A percentile compares a stretch with the other conserved stretches of the same genome.
Conservation (phyloP, 2,888 invertebrate species). For the Itoplectis maculator region DNA sequence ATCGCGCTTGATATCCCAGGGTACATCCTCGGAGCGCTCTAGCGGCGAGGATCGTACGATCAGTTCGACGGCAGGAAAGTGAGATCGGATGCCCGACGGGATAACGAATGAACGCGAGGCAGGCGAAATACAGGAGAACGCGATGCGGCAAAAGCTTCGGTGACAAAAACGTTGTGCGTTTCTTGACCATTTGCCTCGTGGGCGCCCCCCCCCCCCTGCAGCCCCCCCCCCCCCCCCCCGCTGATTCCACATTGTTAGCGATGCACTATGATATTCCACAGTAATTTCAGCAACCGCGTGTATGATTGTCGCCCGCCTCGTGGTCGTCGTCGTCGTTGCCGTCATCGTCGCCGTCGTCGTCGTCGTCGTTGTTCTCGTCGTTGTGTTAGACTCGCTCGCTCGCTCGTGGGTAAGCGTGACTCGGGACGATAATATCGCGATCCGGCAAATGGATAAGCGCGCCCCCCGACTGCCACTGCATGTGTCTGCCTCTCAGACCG, state of each 20-base stretch:
- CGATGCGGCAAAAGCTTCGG: background rate
- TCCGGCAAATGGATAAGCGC: slow-evolving; percentile 79
- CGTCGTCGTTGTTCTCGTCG: slow-evolving; percentile 55
- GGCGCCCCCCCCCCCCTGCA: slow-evolving; percentile 72
- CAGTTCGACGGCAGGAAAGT: slow-evolving; percentile 67
- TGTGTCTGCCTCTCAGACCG: slow-evolving; percentile 6
- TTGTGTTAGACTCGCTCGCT: slow-evolving; percentile 73
- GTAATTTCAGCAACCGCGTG: slow-evolving; percentile 59
- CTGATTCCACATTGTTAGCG: slow-evolving; percentile 70
- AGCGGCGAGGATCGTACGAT: slow-evolving; percentile 10
- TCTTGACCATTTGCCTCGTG: background rate
- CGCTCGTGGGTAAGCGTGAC: slow-evolving; percentile 81
- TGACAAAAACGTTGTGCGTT: slow-evolving; percentile 6
- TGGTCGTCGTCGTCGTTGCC: slow-evolving; percentile 8
- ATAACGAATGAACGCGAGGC: slow-evolving; percentile 71
- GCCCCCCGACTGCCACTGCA: slow-evolving; percentile 71
- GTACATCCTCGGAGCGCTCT: background rate
- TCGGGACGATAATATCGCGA: slow-evolving; percentile 80
- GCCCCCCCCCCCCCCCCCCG: slow-evolving; percentile 75
- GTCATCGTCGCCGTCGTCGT: slow-evolving; percentile 2
- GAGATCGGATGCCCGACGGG: slow-evolving; percentile 66
- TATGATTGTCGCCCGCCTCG: slow-evolving; percentile 23
- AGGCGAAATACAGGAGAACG: slow-evolving; percentile 6
- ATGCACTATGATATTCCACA: slow-evolving; percentile 71
- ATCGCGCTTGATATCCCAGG: slow-evolving; percentile 19